Conservation (phyloP, 2,888 invertebrate species). For the Mimumesa dahlbomi region DNA sequence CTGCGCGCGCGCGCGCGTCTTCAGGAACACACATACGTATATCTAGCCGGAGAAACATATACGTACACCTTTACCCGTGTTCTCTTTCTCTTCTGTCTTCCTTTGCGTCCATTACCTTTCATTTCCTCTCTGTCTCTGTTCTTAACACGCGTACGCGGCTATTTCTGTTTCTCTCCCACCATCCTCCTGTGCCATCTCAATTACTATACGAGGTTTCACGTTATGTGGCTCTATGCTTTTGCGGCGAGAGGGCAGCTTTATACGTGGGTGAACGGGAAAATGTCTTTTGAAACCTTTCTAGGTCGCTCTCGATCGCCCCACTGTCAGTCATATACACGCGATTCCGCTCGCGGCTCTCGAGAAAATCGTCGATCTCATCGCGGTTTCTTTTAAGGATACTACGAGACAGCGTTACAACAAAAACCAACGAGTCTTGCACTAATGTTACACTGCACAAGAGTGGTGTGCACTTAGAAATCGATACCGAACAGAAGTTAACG, state of each 20-base stretch:
- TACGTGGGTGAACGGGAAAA: conserved; percentile 79
- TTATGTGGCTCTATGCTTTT: conserved; percentile 64
- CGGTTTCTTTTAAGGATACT: conserved; percentile 30
- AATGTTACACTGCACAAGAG: not conserved
- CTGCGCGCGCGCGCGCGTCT: conserved; percentile 44
- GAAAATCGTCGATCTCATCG: conserved; percentile 55
- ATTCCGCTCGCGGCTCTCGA: conserved; percentile 55
- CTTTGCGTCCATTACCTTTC: conserved; percentile 53
- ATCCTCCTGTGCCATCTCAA: conserved; percentile 69
- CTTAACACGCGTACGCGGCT: conserved; percentile 40
- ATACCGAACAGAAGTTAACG: too few species aligned
- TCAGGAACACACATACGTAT: conserved; percentile 18
- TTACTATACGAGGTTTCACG: conserved; percentile 72
- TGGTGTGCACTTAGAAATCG: too few species aligned
- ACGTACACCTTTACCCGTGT: conserved; percentile 32
- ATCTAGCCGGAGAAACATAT: conserved; percentile 2
- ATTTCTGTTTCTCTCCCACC: conserved; percentile 46
- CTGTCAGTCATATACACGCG: conserved; percentile 63
- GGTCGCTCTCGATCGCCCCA: conserved; percentile 75
- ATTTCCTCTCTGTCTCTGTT: conserved; percentile 50
- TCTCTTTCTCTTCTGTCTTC: conserved; percentile 57
- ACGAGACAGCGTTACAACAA: conserved; percentile 9
- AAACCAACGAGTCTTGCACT: not conserved
- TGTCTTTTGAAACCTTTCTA: conserved; percentile 77
- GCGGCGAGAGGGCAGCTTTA: conserved; percentile 65